Percentiles rank a stretch among this genome's conserved stretches.
Conservation (phyloP, 2,888 invertebrate species). For the Phortica okadai region DNA sequence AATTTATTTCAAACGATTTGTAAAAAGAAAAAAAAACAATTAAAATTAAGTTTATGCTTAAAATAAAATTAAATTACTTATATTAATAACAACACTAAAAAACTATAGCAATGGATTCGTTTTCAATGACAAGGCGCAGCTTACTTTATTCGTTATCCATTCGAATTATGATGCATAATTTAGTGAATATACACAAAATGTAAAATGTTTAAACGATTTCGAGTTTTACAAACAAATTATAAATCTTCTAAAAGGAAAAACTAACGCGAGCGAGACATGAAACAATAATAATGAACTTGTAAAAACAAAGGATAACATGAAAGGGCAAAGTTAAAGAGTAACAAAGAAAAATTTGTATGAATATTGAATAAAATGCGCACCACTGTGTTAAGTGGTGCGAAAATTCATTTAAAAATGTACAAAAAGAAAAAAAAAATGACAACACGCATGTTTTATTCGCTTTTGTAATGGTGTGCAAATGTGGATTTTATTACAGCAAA, state of each 20-base stretch:
- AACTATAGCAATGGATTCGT: constrained; percentile 2
- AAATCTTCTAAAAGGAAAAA: not conserved
- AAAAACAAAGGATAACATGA: constrained; percentile 17
- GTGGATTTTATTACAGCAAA: constrained; percentile 21
- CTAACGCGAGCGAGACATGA: not conserved
- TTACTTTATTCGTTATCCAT: constrained; percentile 16
- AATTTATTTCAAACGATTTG: constrained; percentile 56
- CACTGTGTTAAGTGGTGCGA: constrained; percentile 52
- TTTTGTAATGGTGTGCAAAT: constrained; percentile 46
- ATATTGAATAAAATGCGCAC: constrained; percentile 61
- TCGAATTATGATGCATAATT: constrained; percentile 64
- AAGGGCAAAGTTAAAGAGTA: constrained; percentile 12
- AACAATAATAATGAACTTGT: not conserved
- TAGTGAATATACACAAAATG: constrained; percentile 57
- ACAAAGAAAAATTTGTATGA: constrained; percentile 53
- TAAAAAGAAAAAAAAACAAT: constrained; percentile 38
- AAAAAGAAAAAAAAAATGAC: constrained; percentile 22
- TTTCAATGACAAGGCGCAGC: constrained; percentile 31
- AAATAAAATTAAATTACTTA: constrained; percentile 6
- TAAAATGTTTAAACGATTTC: too few relatives aligned
- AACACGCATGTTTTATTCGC: constrained; percentile 59
- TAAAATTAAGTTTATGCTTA: constrained; percentile 46
- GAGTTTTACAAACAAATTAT: too few relatives aligned
- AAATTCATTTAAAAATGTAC: constrained; percentile 48
- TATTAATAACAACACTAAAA: constrained; percentile 16